Evolutionary conservation across 2,113 vertebrate genomes (phyloP), one percentile per base, ranked within the genome.

Genomic region (Columba livia): DNA sequence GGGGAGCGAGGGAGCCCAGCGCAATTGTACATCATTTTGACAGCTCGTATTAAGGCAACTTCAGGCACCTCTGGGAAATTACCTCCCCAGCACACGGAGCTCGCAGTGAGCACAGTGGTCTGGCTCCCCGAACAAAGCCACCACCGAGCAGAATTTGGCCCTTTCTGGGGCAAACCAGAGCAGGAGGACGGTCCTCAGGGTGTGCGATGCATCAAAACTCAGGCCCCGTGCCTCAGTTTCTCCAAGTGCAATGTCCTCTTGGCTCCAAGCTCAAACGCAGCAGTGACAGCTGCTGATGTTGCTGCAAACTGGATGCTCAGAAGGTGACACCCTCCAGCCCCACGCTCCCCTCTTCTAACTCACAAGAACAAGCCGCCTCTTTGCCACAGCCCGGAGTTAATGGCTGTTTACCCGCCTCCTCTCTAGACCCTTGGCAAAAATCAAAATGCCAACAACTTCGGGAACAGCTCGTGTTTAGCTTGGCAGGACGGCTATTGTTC

Each of bases 11-110:
- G 96, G 96, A 96, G 88, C 97, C 75, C 3, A 4, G 89, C 66
- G 42, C 83, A 44, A 81, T 32, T 94, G 85, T 96, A 93, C 94
- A 97, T 98, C 98, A 97, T 96, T 94, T 91, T 98, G 97, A 98
- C 98, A 98, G 97, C 95, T 94, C 23, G 9, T 83, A 93, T 97
- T 96, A 96, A 81, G 70, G 90, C 94, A 95, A 95, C 94, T 93
- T 71, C 91, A 91, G 93, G 94, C 94, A 89, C 96, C 94, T 66
- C 90, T 56, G 88, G 97, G 97, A 97, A 97, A 97, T 97, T 89
- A 97, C 94, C 89, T 98, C 94, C 56, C 60, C 32, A 38, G 88
- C 80, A 88, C 93, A 36, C 74, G 62, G 77, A 93, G 84, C 89
- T 93, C 53, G 14, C 56, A 91, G 89, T 64, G 38, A 75, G 56